phyloP scores from a whole-genome alignment of 1,140 invertebrate species.

The Cecropterus lyciades region DNA sequence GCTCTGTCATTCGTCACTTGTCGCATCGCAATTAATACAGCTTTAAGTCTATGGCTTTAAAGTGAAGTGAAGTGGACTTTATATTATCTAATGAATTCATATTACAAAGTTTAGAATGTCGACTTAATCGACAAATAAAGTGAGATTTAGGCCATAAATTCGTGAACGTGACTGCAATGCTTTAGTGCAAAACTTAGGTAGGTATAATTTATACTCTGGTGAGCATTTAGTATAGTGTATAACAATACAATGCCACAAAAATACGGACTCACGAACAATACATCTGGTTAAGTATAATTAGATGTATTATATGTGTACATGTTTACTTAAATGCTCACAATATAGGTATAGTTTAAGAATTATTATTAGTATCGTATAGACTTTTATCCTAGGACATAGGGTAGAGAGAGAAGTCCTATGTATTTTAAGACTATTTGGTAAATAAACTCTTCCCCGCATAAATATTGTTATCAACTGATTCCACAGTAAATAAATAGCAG shows the following conservation, averaged over 20 bases:
- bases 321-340: not conserved
- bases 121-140: constrained; percentile 25
- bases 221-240: constrained; percentile 2
- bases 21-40: constrained; percentile 19
- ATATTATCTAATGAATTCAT: constrained; percentile 17
- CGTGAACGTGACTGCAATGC: constrained; percentile 27
- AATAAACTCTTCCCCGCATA: not conserved
- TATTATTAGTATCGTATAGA: not conserved
- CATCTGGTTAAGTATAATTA: not conserved
- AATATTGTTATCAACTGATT: not conserved
- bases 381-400: not conserved
- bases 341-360: not conserved
- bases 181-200: constrained; percentile 30
- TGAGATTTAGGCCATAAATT: constrained; percentile 25
- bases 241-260: too few relatives aligned
- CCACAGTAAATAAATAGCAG: too few relatives aligned
- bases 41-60: constrained; percentile 28
- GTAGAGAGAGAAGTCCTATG: not conserved
- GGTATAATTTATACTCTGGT: constrained; percentile 13
- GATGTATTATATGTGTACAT: too few relatives aligned
- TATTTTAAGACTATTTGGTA: not conserved
- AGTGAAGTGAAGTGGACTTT: constrained; percentile 21
- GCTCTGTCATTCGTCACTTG: not conserved
- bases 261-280: not conserved
- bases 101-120: constrained; percentile 8